Conservation (phyloP, 2,797 vertebrate genomes). For the Falco concolor region DNA sequence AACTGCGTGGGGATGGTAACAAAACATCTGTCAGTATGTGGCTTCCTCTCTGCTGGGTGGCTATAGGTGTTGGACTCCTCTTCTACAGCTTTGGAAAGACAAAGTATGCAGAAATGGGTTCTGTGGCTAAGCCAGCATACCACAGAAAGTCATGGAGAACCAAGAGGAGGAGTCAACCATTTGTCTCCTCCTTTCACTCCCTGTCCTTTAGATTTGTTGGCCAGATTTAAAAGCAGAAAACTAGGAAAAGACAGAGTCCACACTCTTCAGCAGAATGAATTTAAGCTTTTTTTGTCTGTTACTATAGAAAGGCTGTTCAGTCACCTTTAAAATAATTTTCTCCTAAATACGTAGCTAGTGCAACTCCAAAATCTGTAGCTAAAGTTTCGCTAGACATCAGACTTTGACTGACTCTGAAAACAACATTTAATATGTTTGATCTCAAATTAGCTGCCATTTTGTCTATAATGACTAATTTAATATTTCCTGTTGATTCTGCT, state of each 20-base stretch:
- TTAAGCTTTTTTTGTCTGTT: slow-evolving; percentile 1
- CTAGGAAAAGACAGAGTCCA: slow-evolving; percentile 1
- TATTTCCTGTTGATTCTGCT: slow-evolving; percentile 4
- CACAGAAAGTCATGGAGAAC: not conserved
- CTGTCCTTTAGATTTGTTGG: not conserved
- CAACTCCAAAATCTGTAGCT: slow-evolving; percentile 11
- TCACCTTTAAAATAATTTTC: slow-evolving; percentile 23
- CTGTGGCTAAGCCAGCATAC: not conserved
- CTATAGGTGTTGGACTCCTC: not conserved
- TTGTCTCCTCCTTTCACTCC: not conserved
- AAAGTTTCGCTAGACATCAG: not conserved
- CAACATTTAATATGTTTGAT: not conserved
- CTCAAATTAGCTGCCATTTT: slow-evolving; percentile 24
- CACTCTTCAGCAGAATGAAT: not conserved
- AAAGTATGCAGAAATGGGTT: not conserved
- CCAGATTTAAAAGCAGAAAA: not conserved
- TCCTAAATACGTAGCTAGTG: slow-evolving; percentile 11
- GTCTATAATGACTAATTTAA: slow-evolving; percentile 27
- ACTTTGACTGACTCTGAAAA: not conserved
- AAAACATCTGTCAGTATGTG: not conserved
- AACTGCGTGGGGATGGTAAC: not conserved
- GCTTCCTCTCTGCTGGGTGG: not conserved
- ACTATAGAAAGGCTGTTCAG: slow-evolving; percentile 19
- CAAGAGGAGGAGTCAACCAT: not conserved
- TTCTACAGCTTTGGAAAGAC: not conserved